Conservation (phyloP, 2,113 vertebrate species). For the Taxidea taxus region DNA sequence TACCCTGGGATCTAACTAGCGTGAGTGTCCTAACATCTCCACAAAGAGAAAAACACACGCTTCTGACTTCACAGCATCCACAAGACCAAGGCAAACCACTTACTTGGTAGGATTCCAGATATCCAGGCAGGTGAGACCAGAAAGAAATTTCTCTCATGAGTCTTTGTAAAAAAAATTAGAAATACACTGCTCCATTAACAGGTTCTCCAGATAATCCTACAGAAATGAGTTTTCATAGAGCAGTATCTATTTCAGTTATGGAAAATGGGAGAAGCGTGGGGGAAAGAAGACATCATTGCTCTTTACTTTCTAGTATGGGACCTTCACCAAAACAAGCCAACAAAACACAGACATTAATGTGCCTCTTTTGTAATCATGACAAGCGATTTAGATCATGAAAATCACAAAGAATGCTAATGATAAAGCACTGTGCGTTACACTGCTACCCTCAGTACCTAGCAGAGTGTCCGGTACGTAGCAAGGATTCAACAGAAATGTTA, state of each 20-base stretch:
- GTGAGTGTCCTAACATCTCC: not conserved
- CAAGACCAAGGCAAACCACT: not conserved
- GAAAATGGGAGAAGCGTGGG: not conserved
- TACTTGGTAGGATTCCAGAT: not conserved
- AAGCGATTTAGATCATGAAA: not conserved
- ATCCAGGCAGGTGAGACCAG: not conserved
- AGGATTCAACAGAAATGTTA: not conserved
- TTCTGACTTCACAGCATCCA: not conserved
- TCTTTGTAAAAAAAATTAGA: not conserved
- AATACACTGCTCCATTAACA: not conserved
- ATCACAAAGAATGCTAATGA: not conserved
- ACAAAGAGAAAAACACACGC: not conserved
- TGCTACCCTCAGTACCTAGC: not conserved
- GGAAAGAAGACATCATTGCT: not conserved
- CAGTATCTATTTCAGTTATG: not conserved
- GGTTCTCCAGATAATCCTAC: not conserved
- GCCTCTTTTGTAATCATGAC: not conserved
- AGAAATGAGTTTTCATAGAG: not conserved
- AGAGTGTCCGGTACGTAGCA: not conserved
- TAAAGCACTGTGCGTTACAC: not conserved
- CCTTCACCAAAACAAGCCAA: not conserved
- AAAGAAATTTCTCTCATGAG: not conserved
- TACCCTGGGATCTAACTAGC: not conserved
- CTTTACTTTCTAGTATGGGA: not conserved
- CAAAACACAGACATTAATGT: not conserved